Conservation (phyloP, 2,888 invertebrate species). For the Odontomyia ornata region DNA sequence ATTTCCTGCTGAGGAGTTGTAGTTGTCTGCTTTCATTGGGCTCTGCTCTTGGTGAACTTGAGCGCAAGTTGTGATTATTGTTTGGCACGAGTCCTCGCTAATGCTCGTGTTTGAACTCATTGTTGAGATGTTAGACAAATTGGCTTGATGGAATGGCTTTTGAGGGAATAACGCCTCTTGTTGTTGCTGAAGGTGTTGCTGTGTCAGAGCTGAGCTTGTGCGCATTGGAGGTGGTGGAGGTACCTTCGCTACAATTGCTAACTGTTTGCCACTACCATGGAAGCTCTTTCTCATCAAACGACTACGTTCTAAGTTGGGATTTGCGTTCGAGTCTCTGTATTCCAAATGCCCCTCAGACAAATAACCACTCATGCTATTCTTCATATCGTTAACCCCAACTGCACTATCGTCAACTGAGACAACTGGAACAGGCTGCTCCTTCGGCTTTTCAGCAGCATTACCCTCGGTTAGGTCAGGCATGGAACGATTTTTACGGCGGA, state of each 20-base stretch:
- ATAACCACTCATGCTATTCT: conserved; percentile 75
- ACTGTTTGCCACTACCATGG: conserved; percentile 83
- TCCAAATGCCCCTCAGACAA: conserved; percentile 88
- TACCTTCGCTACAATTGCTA: conserved; percentile 84
- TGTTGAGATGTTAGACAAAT: conserved; percentile 61
- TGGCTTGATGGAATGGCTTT: conserved; percentile 62
- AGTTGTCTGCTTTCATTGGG: conserved; percentile 68
- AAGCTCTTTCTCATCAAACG: conserved; percentile 90
- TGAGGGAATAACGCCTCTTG: conserved; percentile 54
- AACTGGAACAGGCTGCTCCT: conserved; percentile 62
- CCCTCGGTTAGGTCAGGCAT: conserved; percentile 92
- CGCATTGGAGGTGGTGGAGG: conserved; percentile 86
- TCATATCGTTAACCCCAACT: conserved; percentile 70
- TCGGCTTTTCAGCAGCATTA: conserved; percentile 64
- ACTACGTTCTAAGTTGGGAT: conserved; percentile 86
- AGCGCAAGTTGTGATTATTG: conserved; percentile 80
- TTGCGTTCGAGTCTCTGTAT: conserved; percentile 72
- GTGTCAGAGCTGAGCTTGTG: conserved; percentile 81
- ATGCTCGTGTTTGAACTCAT: conserved; percentile 64
- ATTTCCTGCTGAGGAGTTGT: background rate
- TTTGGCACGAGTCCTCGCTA: conserved; percentile 68
- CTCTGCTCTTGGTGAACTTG: conserved; percentile 87
- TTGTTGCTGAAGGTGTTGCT: conserved; percentile 58
- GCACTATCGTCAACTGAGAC: conserved; percentile 79
- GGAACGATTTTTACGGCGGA: conserved; percentile 86